Evolutionary conservation across 1,140 invertebrate genomes (phyloP).

Genomic region (Vanessa tameamea): DNA sequence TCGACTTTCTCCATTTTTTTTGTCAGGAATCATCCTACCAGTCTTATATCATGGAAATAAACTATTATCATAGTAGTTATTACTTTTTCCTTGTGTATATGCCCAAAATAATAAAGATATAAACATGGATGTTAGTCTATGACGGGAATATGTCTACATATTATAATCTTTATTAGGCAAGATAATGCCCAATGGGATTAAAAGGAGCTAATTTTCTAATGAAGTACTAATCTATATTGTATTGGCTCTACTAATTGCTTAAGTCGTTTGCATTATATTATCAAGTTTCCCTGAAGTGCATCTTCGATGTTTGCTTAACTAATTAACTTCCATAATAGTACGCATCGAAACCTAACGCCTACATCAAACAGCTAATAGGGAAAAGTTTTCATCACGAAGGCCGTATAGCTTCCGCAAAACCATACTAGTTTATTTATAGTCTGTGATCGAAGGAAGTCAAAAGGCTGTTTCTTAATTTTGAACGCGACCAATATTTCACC

Average conservation of each 20-base stretch:
- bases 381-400: slow-evolving; percentile 44
- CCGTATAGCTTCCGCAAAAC: slow-evolving; percentile 52
- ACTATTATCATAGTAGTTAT: no score
- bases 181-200: not conserved
- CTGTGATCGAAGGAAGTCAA: slow-evolving; percentile 50
- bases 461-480: slow-evolving; percentile 19
- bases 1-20: no score
- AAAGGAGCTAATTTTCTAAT: not conserved
- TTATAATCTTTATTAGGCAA: not conserved
- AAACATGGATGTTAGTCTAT: no score
- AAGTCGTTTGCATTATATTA: slow-evolving; percentile 8
- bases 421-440: slow-evolving; percentile 66
- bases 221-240: slow-evolving; percentile 3
- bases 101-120: no score
- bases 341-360: not conserved
- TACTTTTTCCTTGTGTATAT: no score
- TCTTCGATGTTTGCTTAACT: slow-evolving; percentile 3
- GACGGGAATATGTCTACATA: not conserved
- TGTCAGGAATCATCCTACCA: no score
- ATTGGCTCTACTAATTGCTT: slow-evolving; percentile 2
- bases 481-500: slow-evolving; percentile 18
- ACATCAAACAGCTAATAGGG: slow-evolving; percentile 20
- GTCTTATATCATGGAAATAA: no score
- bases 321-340: slow-evolving; percentile 6
- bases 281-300: not conserved